These are phyloP conservation scores for Eulemur coronatus DNA, from an alignment of 2,797 vertebrate species.

Conservation along the genomic window DNA sequence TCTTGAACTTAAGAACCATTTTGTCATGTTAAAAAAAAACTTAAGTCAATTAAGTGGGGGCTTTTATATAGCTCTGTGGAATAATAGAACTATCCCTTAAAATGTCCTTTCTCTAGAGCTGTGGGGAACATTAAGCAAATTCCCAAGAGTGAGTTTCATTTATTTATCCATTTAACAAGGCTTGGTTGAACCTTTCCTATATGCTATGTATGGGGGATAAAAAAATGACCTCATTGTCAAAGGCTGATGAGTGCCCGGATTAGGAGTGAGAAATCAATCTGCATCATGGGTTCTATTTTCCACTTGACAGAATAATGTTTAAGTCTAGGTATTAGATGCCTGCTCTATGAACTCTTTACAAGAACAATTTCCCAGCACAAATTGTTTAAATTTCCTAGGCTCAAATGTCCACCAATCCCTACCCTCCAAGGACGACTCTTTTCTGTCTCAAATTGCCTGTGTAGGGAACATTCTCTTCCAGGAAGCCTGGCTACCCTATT, in stretches of 20 bases:
- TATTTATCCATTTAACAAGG: neutral
- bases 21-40: neutral
- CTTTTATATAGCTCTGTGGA: neutral
- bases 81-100: neutral
- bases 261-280: neutral
- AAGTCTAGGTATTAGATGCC: neutral
- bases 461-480: neutral
- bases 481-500: neutral
- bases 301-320: neutral
- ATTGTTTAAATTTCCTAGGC: neutral
- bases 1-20: neutral
- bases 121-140: neutral
- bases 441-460: neutral
- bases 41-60: neutral
- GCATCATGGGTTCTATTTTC: neutral
- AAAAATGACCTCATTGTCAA: neutral
- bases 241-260: neutral
- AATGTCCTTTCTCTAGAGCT: neutral
- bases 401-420: neutral
- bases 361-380: neutral
- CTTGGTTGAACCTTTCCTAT: neutral
- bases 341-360: neutral
- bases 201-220: neutral
- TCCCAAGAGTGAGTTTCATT: neutral
- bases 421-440: neutral